Evolutionary conservation across 2,113 vertebrate genomes (phyloP).

Genomic region (Promerops cafer): DNA sequence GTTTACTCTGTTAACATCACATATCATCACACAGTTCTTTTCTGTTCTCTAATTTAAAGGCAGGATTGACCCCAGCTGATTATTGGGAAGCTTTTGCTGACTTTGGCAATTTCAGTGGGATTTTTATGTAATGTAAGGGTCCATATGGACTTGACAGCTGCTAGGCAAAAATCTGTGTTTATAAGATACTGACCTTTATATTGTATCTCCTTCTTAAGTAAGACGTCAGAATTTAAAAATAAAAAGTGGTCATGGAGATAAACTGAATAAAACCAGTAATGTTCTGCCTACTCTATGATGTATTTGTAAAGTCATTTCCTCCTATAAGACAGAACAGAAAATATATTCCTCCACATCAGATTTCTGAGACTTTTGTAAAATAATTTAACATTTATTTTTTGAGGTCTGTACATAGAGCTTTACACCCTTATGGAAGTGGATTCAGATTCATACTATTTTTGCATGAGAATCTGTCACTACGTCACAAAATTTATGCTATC

Average conservation of each 20-base stretch:
- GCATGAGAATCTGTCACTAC: neutral
- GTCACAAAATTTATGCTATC: neutral
- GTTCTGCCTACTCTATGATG: neutral
- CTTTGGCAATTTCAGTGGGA: neutral
- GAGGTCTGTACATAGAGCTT: neutral
- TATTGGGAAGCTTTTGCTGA: neutral
- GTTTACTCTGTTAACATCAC: neutral
- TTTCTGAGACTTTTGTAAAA: neutral
- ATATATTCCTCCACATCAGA: neutral
- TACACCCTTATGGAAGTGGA: neutral
- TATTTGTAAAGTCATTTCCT: neutral
- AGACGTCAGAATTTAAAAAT: neutral
- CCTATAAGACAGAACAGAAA: neutral
- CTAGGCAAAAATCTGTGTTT: neutral
- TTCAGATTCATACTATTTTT: neutral
- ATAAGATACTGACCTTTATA: neutral
- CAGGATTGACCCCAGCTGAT: neutral
- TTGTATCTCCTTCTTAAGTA: neutral
- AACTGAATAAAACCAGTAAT: neutral
- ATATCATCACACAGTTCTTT: neutral
- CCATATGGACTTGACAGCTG: constrained; percentile 4
- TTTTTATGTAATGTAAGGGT: neutral
- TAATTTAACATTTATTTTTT: neutral
- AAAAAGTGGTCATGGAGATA: neutral
- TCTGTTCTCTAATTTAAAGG: neutral